Evolutionary conservation across 2,888 invertebrate species (phyloP), one percentile per base, ranked within the genome.

Genomic region (Rhagium mordax): DNA sequence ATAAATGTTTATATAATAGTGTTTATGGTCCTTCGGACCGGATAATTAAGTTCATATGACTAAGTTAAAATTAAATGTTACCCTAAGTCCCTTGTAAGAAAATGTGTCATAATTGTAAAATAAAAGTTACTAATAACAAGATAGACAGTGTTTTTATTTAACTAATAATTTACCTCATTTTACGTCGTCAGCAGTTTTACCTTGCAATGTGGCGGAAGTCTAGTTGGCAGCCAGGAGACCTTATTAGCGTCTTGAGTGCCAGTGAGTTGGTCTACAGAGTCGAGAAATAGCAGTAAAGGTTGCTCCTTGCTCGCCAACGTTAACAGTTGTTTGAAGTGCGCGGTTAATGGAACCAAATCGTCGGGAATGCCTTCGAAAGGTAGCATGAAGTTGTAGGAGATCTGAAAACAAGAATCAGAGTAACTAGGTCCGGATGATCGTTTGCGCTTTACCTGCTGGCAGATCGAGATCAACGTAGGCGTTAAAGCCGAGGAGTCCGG

Each of bases 181-280:
- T n/a, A n/a, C n/a, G n/a, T n/a, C n/a, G n/a, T n/a, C n/a, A n/a
- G n/a, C n/a, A n/a, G 24, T 24, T 24, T 24, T 87, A 96, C 94
- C 91, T 98, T 97, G 85, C 97, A 97, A 88, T 96, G 90, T 0
- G 92, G 91, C 0, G 99, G 98, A 33, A 99, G 89, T 76, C 96
- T 90, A 0, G 97, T 96, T 0, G 99, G 98, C 81, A 99, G 89
- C 98, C 98, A 99, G 0, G 98, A 96, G 33, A 99, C 93, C 88
- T 98, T 97, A 83, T 98, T 98, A 24, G 97, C 96, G 83, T 96
- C 96, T 81, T 97, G 97, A 0, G 96, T 94, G 0, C 96, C 97
- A 5, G 98, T 98, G 61, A 99, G 90, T 87, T 99, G 98, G 89
- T 99, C 99, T 0, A 99, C 96, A 0, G 98, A 98, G 87, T 99